Percentiles rank a stretch among this genome's conserved stretches.
Evolutionary conservation across 2,888 invertebrate species (phyloP).

Genomic region (Pandemis corylana): DNA sequence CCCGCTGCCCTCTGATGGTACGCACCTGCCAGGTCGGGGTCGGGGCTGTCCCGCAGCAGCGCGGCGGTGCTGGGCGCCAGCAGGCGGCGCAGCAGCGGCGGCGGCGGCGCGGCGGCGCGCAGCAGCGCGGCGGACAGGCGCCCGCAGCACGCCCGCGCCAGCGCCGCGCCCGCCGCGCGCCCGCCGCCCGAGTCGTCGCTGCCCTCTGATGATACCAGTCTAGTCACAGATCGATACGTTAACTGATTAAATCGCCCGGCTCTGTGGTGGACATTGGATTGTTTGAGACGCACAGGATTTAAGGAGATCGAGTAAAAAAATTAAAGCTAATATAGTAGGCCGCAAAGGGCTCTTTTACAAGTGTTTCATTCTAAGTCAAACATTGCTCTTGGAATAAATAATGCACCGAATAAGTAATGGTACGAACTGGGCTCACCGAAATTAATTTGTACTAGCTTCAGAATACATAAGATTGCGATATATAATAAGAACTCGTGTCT

Average conservation of each 20-base stretch:
- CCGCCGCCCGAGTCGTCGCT: constrained; percentile 38
- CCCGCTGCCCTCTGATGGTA: constrained; percentile 37
- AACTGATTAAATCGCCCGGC: background rate
- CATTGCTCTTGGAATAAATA: too few relatives aligned
- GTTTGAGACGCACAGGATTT: background rate
- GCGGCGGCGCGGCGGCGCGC: constrained; percentile 47
- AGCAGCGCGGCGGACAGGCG: constrained; percentile 59
- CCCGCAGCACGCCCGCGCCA: constrained; percentile 58
- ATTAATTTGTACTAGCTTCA: too few relatives aligned
- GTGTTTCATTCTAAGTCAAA: too few relatives aligned
- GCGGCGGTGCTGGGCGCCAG: constrained; percentile 54
- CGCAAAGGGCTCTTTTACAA: too few relatives aligned
- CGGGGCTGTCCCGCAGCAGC: constrained; percentile 37
- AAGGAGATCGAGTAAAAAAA: background rate
- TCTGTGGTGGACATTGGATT: background rate
- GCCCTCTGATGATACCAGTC: constrained; percentile 43
- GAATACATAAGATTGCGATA: too few relatives aligned
- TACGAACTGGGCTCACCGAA: too few relatives aligned
- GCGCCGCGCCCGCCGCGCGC: constrained; percentile 60
- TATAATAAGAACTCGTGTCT: too few relatives aligned
- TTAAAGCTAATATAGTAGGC: background rate
- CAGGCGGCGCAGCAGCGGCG: constrained; percentile 60
- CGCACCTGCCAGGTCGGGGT: constrained; percentile 45
- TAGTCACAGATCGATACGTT: constrained; percentile 35
- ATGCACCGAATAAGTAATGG: too few relatives aligned